Percentiles rank a stretch among this genome's conserved stretches.
phyloP scores from a whole-genome alignment of 2,797 vertebrate species.

The Dermochelys coriacea region DNA sequence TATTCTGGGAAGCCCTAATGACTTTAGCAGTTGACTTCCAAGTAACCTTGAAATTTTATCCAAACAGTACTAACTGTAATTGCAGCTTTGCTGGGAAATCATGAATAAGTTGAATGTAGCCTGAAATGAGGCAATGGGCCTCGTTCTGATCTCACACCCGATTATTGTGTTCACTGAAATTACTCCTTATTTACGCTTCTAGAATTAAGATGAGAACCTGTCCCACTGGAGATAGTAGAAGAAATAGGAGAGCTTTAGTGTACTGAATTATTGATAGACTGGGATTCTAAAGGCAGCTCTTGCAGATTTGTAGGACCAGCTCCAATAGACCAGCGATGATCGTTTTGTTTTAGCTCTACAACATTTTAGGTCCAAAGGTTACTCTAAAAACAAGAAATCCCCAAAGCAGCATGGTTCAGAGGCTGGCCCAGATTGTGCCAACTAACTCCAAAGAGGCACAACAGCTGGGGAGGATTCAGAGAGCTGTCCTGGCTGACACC shows the following conservation, averaged over 20 bases:
- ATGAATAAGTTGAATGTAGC: neutral
- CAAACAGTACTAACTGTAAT: conserved; percentile 1
- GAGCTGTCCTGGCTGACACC: neutral
- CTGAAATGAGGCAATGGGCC: neutral
- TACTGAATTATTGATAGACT: neutral
- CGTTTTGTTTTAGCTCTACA: fast-evolving
- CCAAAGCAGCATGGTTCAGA: neutral
- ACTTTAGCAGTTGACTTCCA: conserved; percentile 56
- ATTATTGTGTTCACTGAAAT: neutral
- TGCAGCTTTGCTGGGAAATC: neutral
- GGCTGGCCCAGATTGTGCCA: neutral
- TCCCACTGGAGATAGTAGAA: neutral
- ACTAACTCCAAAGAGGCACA: fast-evolving
- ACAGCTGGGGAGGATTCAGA: neutral
- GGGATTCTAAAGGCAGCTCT: neutral
- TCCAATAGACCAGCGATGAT: neutral
- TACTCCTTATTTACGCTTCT: neutral
- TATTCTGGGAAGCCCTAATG: conserved; percentile 23
- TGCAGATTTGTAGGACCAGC: neutral
- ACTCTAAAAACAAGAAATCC: neutral
- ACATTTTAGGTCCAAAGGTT: neutral
- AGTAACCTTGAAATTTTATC: neutral
- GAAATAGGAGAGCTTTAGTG: neutral
- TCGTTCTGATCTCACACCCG: neutral
- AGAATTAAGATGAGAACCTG: neutral